A percentile compares a stretch with the other conserved stretches of the same genome.
Conservation (phyloP, 1,140 invertebrate genomes). For the Drosophila busckii region DNA sequence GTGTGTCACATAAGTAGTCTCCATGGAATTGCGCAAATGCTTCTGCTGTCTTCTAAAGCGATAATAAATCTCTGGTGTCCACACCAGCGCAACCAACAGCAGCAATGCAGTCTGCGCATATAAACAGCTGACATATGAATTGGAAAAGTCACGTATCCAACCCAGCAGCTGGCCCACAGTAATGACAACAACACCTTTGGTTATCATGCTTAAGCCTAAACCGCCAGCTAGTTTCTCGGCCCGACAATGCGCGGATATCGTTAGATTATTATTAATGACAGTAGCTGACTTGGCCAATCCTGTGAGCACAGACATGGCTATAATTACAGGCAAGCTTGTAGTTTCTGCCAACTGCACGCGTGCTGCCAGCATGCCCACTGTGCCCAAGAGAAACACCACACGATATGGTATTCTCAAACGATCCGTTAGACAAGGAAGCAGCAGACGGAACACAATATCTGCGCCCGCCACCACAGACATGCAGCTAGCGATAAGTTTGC, state of each 20-base stretch:
- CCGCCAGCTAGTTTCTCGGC: constrained; percentile 83
- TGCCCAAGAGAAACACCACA: constrained; percentile 80
- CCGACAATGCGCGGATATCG: constrained; percentile 84
- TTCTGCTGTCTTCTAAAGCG: constrained; percentile 46
- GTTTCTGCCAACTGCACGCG: constrained; percentile 54
- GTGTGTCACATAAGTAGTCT: constrained; percentile 41
- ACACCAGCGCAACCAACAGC: constrained; percentile 80
- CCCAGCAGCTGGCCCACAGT: constrained; percentile 84
- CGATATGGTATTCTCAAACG: constrained; percentile 82
- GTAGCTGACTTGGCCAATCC: constrained; percentile 80
- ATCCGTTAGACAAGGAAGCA: constrained; percentile 83
- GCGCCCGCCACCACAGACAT: constrained; percentile 84
- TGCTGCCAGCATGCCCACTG: constrained; percentile 58
- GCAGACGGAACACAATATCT: constrained; percentile 84
- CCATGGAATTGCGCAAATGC: constrained; percentile 36
- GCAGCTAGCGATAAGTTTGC: constrained; percentile 82
- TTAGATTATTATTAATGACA: constrained; percentile 85
- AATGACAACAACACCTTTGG: constrained; percentile 85
- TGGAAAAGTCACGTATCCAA: constrained; percentile 83
- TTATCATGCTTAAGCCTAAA: constrained; percentile 86
- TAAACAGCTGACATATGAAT: constrained; percentile 83
- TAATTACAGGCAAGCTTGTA: constrained; percentile 38
- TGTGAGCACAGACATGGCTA: constrained; percentile 55
- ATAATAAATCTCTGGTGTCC: constrained; percentile 81
- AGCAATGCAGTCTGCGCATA: constrained; percentile 82